Conservation (phyloP, 2,888 invertebrate genomes). For the Ormyrus labotus region DNA sequence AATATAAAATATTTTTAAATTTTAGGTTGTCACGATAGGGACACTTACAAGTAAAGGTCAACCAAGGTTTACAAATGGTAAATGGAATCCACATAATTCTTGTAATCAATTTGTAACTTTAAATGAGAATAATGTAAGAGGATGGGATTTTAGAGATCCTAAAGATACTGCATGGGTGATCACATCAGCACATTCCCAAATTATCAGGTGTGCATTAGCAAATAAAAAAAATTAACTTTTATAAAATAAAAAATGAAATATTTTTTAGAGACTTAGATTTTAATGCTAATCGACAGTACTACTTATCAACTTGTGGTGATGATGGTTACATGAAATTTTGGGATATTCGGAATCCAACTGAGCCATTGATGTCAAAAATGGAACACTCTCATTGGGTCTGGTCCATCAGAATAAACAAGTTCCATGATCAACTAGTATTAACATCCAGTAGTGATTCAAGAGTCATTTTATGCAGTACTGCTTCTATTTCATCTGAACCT, state of each 20-base stretch:
- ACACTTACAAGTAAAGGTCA: constrained; percentile 83
- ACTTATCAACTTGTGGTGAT: constrained; percentile 95
- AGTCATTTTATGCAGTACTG: constrained; percentile 91
- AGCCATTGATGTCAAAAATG: constrained; percentile 87
- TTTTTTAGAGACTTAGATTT: constrained; percentile 90
- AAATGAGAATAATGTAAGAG: constrained; percentile 89
- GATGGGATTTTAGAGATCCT: constrained; percentile 90
- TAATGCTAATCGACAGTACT: constrained; percentile 98
- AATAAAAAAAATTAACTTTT: constrained; percentile 30
- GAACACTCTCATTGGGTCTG: constrained; percentile 97
- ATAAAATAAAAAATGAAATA: constrained; percentile 16
- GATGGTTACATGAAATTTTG: constrained; percentile 97
- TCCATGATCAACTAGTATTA: constrained; percentile 96
- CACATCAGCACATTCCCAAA: constrained; percentile 91
- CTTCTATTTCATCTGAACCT: constrained; percentile 91
- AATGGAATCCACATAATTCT: constrained; percentile 97
- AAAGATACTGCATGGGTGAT: constrained; percentile 88
- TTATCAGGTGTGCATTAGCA: constrained; percentile 78
- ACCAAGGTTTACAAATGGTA: constrained; percentile 88
- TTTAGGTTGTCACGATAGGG: constrained; percentile 68
- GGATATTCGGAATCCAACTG: constrained; percentile 91
- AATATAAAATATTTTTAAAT: constrained; percentile 28
- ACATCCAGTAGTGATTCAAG: constrained; percentile 97
- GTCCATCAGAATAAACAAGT: constrained; percentile 95
- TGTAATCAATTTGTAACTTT: constrained; percentile 90